Evolutionary conservation across 23 tunicate species (phyloP).

Genomic region (Trididemnum nubilum): DNA sequence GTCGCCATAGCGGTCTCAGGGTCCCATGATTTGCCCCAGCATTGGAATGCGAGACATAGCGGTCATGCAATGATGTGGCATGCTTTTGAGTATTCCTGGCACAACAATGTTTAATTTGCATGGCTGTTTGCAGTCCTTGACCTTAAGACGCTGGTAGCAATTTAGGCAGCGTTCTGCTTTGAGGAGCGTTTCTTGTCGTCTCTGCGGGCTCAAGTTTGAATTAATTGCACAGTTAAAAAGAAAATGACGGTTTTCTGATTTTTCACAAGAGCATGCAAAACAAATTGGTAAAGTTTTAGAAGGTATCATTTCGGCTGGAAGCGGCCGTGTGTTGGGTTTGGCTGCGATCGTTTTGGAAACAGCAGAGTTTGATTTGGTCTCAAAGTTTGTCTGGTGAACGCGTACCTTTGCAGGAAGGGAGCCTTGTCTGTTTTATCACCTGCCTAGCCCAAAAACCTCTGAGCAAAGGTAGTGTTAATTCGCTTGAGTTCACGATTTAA

Average conservation of each 20-base stretch:
- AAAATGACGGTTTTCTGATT: neutral
- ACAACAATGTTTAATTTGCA: neutral
- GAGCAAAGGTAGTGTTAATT: constrained; percentile 4
- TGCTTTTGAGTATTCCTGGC: neutral
- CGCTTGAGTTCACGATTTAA: constrained; percentile 2
- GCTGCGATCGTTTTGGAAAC: neutral
- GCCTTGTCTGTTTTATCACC: neutral
- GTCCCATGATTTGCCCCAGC: neutral
- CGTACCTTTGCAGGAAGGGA: neutral
- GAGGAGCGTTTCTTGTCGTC: neutral
- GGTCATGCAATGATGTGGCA: neutral
- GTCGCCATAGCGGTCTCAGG: neutral
- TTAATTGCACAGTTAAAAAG: neutral
- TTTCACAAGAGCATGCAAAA: neutral
- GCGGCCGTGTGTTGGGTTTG: neutral
- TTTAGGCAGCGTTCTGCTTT: neutral
- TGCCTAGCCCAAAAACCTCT: neutral
- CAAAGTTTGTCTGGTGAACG: neutral
- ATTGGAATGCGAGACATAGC: neutral
- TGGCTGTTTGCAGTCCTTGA: neutral
- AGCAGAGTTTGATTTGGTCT: neutral
- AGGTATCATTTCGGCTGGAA: no score
- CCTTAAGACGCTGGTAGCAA: neutral
- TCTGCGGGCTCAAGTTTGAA: neutral
- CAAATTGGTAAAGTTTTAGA: no score